These are phyloP conservation scores for Hylyphantes graminicola DNA, from an alignment of 1,140 invertebrate genomes.

Conservation along the genomic window DNA sequence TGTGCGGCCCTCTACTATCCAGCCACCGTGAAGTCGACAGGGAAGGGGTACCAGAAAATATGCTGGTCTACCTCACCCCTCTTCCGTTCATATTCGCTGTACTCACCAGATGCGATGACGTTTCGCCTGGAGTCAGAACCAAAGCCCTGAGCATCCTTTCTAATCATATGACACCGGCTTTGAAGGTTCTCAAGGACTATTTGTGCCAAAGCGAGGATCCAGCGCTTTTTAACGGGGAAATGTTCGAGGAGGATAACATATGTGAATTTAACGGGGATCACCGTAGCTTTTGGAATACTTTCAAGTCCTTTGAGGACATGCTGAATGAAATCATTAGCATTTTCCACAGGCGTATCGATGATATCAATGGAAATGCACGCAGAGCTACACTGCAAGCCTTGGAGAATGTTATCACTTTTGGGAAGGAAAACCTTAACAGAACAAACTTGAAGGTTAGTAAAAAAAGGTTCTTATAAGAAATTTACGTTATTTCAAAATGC, in stretches of 20 bases:
- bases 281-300: slow-evolving; percentile 20
- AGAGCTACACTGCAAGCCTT: slow-evolving; percentile 73
- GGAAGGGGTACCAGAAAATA: not conserved
- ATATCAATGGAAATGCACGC: slow-evolving; percentile 74
- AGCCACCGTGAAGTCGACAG: slow-evolving; percentile 63
- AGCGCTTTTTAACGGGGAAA: slow-evolving; percentile 62
- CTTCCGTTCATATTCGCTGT: slow-evolving; percentile 70
- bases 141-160: slow-evolving; percentile 72
- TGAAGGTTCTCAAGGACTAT: not conserved
- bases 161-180: slow-evolving; percentile 60
- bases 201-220: not conserved
- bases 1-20: slow-evolving; percentile 70
- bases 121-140: slow-evolving; percentile 72
- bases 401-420: slow-evolving; percentile 67
- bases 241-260: slow-evolving; percentile 13
- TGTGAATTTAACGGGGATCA: slow-evolving; percentile 21
- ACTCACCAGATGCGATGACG: slow-evolving; percentile 72
- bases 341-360: slow-evolving; percentile 69
- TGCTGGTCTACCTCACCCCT: slow-evolving; percentile 63
- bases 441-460: slow-evolving; percentile 67
- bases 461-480: not conserved
- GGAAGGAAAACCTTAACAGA: slow-evolving; percentile 65
- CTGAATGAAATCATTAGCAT: slow-evolving; percentile 64
- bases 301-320: not conserved
- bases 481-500: not conserved